These are phyloP conservation scores for Microcebus lehilahytsara DNA, from an alignment of 2,113 vertebrate genomes.

Conservation along the genomic window DNA sequence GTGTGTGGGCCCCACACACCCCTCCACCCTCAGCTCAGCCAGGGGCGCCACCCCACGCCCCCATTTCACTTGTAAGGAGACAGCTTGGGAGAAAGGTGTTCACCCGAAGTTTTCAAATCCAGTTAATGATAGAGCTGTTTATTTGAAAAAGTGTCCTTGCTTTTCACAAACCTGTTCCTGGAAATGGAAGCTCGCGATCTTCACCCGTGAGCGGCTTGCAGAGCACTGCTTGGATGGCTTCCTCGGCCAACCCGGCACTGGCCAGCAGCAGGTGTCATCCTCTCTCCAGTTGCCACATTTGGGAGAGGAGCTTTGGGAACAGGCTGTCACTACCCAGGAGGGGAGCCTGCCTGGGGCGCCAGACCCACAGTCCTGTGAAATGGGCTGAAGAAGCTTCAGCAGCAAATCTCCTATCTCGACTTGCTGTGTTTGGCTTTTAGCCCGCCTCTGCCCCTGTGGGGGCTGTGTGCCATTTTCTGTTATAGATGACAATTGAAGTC, in stretches of 20 bases:
- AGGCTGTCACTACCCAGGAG: background rate
- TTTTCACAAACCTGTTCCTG: background rate
- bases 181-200: background rate
- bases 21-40: too few relatives aligned
- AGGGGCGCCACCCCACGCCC: background rate
- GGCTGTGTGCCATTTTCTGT: background rate
- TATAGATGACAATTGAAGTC: background rate
- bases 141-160: background rate
- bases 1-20: accelerated
- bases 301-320: background rate
- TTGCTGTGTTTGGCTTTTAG: background rate
- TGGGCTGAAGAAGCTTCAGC: background rate
- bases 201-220: background rate
- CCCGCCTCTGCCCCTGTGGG: background rate
- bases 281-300: background rate
- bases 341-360: background rate
- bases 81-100: background rate
- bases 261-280: background rate
- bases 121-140: background rate
- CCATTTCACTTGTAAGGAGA: background rate
- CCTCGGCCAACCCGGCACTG: background rate
- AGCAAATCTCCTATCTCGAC: background rate
- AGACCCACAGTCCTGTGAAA: too few relatives aligned
- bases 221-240: background rate
- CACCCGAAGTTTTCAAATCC: background rate